Base-by-base conservation (phyloP, 92 coral and sea anemone genomes). In the Actinostola sp. region DNA sequence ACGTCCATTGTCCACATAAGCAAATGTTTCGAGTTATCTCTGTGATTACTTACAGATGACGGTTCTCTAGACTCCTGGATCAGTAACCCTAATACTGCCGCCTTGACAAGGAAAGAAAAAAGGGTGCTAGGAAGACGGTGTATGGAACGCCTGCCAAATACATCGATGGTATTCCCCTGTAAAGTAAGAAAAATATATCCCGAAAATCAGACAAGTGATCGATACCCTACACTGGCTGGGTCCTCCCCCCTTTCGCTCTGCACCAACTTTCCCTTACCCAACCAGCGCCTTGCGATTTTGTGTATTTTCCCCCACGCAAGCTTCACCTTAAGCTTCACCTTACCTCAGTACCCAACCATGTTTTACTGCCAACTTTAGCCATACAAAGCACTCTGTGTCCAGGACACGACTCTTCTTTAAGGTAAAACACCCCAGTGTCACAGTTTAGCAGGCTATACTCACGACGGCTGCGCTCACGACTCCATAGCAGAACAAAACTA, bases 301-400 rank as follows among this genome's bases (percentile, higher is more conserved):
- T n/a, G n/a, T n/a, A n/a, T n/a, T n/a, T n/a, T n/a, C n/a, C n/a
- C n/a, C n/a, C n/a, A n/a, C n/a, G n/a, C 57, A 17, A 5, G 57
- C 57, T 17, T 6, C 23, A 24, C 5, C 27, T 15, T 14, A 2
- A 31, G 7, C 3, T 11, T 2, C 23, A 0, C 15, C 77, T 84
- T 43, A 93, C 98, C 98, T 93, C 98, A 48, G 98, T 93, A 20
- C 98, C 98, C 2, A 93, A 78, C 98, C 98, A 93, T 0, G 91
- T 91, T 39, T 95, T 77, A 52, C 80, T 87, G 2, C 89, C 98
- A 52, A 94, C 98, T 61, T 75, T 82, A 46, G 88, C 94, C 91
- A 94, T 83, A 50, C 95, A 88, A 58, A 89, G 86, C 52, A 94
- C 98, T 21, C 98, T 80, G 43, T 84, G 95, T 26, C 98, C 98